Evolutionary conservation across 2,797 vertebrate species (phyloP), one percentile per base, ranked within the genome.

Genomic region (Lacerta viridis): DNA sequence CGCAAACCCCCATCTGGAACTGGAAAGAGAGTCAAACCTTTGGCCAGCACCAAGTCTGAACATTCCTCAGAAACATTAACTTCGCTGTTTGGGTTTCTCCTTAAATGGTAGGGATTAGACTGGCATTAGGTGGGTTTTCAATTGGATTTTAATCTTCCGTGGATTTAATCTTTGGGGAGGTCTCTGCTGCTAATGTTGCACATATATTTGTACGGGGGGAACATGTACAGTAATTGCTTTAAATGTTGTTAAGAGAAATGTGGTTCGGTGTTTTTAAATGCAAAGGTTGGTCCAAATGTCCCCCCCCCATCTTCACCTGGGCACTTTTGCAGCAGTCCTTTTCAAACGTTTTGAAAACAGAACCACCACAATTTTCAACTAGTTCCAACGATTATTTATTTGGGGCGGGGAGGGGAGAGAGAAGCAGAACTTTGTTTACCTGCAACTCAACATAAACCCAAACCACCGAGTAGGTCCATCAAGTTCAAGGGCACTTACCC

Each of bases 401-500:
- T n/a, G 18, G 41, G 41, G 41, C 6, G 50, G 50, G 41, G 41
- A 43, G 50, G 50, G 50, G 5, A 20, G 25, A 20, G 61, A 86
- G 7, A 39, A 75, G 55, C 23, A 79, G 29, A 8, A 43, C 29
- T n/a, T 74, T 8, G 29, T 9, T 82, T n/a, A 82, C 8, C 39
- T 15, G 15, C n/a, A n/a, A 27, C 59, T 43, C 46, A 59, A 20
- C 8, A 46, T 55, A 33, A 77, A 78, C 11, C n/a, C 3, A 27
- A 39, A 17, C n/a, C 29, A 29, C n/a, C 23, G 27, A 76, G 75
- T 4, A 77, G 85, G 80, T 4, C 43, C 39, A n/a, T 0, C 0
- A 46, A 1, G 36, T 0, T 0, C 7, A 85, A 86, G n/a, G 80
- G 84, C 29, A 96, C 98, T 95, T 96, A 99, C 99, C 99, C 99